A percentile compares a stretch with the other conserved stretches of the same genome.
Conservation (phyloP, 2,797 vertebrate species). For the Thunnus albacares region DNA sequence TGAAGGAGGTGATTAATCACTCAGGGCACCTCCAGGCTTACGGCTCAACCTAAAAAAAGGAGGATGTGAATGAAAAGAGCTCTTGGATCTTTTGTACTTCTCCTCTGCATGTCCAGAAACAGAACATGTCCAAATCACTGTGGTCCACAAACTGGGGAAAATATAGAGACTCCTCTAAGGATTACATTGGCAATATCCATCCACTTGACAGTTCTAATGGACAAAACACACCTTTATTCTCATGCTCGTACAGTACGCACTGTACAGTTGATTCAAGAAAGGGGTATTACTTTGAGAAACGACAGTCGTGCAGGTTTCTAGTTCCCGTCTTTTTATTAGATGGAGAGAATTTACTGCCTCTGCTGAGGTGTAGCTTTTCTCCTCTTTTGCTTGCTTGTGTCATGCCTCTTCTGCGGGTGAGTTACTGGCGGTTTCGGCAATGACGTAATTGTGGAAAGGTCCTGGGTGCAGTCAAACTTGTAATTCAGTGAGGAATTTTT, state of each 20-base stretch:
- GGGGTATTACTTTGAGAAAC: conserved; percentile 10
- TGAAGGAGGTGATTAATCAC: conserved; percentile 80
- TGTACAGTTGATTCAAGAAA: conserved; percentile 18
- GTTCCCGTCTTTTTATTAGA: conserved; percentile 46
- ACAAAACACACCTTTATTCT: conserved; percentile 40
- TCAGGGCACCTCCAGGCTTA: conserved; percentile 58
- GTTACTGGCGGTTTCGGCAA: conserved; percentile 67
- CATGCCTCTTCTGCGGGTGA: conserved; percentile 65
- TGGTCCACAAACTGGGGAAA: conserved; percentile 29
- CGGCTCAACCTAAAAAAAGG: conserved; percentile 25
- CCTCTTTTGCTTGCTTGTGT: conserved; percentile 56
- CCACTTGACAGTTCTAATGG: conserved; percentile 45
- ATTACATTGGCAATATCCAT: conserved; percentile 38
- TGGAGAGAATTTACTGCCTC: conserved; percentile 50
- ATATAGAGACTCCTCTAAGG: conserved; percentile 30
- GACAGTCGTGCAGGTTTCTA: not conserved
- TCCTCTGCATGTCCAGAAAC: conserved; percentile 23
- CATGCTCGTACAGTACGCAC: not conserved
- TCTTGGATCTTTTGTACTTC: conserved; percentile 27
- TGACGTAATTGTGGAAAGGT: conserved; percentile 81
- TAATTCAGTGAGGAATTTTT: conserved; percentile 82
- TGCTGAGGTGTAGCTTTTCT: conserved; percentile 44
- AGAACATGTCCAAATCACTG: conserved; percentile 39
- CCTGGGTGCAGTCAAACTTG: conserved; percentile 77
- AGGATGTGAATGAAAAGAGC: conserved; percentile 29